A percentile compares a stretch with the other conserved stretches of the same genome.
phyloP scores from a whole-genome alignment of 2,113 vertebrate species.

The Trogon melanurus region DNA sequence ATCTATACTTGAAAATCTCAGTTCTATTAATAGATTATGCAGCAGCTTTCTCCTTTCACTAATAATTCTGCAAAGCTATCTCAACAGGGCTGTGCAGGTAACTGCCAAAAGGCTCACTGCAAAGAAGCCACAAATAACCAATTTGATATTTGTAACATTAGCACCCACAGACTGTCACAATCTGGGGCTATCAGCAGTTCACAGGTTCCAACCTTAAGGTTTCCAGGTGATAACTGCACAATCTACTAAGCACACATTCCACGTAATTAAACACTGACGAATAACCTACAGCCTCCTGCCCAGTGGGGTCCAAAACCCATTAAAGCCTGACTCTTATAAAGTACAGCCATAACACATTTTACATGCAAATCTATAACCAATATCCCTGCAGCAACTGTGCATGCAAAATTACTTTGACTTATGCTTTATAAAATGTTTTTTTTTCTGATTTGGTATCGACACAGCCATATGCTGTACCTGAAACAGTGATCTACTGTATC shows the following conservation, averaged over 20 bases:
- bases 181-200: not conserved
- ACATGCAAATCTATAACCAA: not conserved
- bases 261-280: not conserved
- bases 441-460: not conserved
- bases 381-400: not conserved
- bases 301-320: not conserved
- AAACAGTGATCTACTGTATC: rapidly evolving
- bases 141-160: not conserved
- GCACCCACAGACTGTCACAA: rapidly evolving
- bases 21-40: not conserved
- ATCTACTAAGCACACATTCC: not conserved
- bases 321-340: not conserved
- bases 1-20: not conserved
- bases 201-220: not conserved
- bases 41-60: not conserved
- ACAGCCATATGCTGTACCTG: not conserved
- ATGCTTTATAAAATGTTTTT: not conserved
- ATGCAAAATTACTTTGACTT: not conserved
- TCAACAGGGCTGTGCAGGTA: not conserved
- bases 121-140: not conserved
- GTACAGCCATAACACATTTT: not conserved
- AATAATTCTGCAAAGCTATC: not conserved
- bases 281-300: not conserved
- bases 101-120: not conserved
- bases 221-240: not conserved